A percentile compares a stretch with the other conserved stretches of the same genome.
Evolutionary conservation across 2,797 vertebrate genomes (phyloP).

Genomic region (Oreonectes daqikongensis): DNA sequence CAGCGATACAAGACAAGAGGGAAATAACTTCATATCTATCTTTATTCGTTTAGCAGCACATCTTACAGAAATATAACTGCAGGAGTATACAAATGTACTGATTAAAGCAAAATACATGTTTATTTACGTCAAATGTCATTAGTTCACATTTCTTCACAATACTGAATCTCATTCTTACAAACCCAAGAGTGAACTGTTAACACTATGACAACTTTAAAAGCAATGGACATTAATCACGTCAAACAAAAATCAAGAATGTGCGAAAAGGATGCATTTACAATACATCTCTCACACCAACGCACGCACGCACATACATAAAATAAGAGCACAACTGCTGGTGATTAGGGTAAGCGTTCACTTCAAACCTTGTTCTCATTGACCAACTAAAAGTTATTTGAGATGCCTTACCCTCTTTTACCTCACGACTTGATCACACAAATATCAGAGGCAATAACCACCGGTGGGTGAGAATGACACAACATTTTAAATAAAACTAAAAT

Average conservation of each 20-base stretch:
- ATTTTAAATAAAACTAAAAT: slow-evolving; percentile 43
- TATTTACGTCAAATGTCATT: slow-evolving; percentile 64
- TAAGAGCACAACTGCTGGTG: slow-evolving; percentile 45
- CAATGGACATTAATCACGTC: slow-evolving; percentile 49
- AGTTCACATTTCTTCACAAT: slow-evolving; percentile 77
- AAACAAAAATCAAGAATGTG: slow-evolving; percentile 44
- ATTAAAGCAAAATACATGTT: slow-evolving; percentile 82
- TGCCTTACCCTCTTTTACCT: slow-evolving; percentile 69
- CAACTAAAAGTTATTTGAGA: slow-evolving; percentile 52
- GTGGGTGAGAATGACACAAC: slow-evolving; percentile 43
- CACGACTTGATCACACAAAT: slow-evolving; percentile 71
- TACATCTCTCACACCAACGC: slow-evolving; percentile 8
- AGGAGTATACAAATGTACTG: slow-evolving; percentile 83
- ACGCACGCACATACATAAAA: slow-evolving; percentile 22
- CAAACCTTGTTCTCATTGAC: slow-evolving; percentile 25
- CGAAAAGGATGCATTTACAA: slow-evolving; percentile 37
- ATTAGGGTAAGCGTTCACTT: slow-evolving; percentile 33
- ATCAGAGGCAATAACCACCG: slow-evolving; percentile 71
- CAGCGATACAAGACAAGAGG: background rate
- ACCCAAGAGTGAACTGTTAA: slow-evolving; percentile 69
- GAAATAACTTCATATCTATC: slow-evolving; percentile 55
- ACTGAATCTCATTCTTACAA: slow-evolving; percentile 32
- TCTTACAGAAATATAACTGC: slow-evolving; percentile 81
- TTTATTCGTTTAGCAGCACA: slow-evolving; percentile 64
- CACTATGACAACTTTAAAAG: slow-evolving; percentile 41